Evolutionary conservation across 2,797 vertebrate species (phyloP), one percentile per base, ranked within the genome.

Genomic region (Premnoplex brunnescens): DNA sequence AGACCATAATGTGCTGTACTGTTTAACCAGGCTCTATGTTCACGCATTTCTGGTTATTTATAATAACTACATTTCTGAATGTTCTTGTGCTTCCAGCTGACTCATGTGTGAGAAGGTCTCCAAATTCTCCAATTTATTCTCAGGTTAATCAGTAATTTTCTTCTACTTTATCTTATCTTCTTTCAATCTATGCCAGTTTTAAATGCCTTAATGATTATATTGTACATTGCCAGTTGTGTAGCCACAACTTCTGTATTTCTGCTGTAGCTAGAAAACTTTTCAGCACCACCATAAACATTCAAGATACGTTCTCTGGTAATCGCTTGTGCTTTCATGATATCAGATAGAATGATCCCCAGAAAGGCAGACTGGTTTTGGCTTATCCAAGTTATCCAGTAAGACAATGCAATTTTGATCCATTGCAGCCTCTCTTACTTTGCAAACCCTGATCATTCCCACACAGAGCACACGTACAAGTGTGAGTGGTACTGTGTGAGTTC

Each of bases 1-100:
- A 71, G 34, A 67, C 21, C 23, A 41, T 0, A 0, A n/a, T 22
- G 5, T n/a, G 6, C 30, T 77, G 12, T 34, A 13, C 12, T 41
- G 14, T 83, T 88, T 48, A 67, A 27, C 14, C n/a, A 92, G 30
- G 10, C 48, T 75, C 41, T 59, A 7, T 10, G 28, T 18, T 87
- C 36, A 73, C 20, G 73, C 14, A 17, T 93, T 84, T 75, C 22
- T 51, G 15, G 66, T 28, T 78, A 16, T 66, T 76, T 71, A 28
- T 36, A 41, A 72, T 15, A 52, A 71, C 13, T 11, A 12, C 10
- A 24, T 81, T 84, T 82, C 39, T 62, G 13, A 15, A 18, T 78
- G 7, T 68, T 86, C 44, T 66, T 60, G 5, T 62, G 76, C 64
- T 80, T 76, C 49, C 34, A 18, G 8, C 12, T 85, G 68, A 77